Evolutionary conservation across 1,140 invertebrate genomes (phyloP), one percentile per base, ranked within the genome.

Genomic region (Microvelia longipes): DNA sequence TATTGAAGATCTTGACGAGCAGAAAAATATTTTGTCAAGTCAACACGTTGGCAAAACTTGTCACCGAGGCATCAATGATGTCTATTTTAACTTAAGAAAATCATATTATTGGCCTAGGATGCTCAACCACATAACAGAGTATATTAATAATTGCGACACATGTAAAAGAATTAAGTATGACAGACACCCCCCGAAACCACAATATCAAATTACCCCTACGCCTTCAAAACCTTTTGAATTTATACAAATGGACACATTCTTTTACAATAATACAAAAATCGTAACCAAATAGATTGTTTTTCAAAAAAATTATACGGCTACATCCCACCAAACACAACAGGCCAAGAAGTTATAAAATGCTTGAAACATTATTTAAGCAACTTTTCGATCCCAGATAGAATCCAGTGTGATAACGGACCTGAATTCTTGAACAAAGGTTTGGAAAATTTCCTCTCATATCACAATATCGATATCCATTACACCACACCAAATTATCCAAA

Each of bases 151-250:
- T 50, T 68, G 67, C 29, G 67, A 30, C 25, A n/a, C 35, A 24
- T 68, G 28, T 50, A 68, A 68, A 68, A 35, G 28, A 68, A 25
- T 68, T 5, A 68, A 68, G 35, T 68, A 68, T 24, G 67, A 68
- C 28, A 68, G 67, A 50, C 2, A 68, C 25, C 67, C 67, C 11
- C 28, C 29, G 2, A 68, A 68, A 68, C 67, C 28, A 2, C 13
- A 30, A 35, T 68, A 35, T 26, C 14, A 68, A 50, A 29, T 68
- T 30, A 68, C 67, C 2, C 67, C 67, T 2, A 68, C 67, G 19
- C 67, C 29, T 2, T 50, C 28, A n/a, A n/a, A n/a, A 68, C 67
- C 29, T 13, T 68, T 68, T 24, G 67, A 35, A 68, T 28, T 2
- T 26, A n/a, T 68, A 2, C 67, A 68, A 28, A 35, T 30, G 1